Evolutionary conservation across 1,140 invertebrate genomes (phyloP).

Genomic region (Diachasmimorpha longicaudata): DNA sequence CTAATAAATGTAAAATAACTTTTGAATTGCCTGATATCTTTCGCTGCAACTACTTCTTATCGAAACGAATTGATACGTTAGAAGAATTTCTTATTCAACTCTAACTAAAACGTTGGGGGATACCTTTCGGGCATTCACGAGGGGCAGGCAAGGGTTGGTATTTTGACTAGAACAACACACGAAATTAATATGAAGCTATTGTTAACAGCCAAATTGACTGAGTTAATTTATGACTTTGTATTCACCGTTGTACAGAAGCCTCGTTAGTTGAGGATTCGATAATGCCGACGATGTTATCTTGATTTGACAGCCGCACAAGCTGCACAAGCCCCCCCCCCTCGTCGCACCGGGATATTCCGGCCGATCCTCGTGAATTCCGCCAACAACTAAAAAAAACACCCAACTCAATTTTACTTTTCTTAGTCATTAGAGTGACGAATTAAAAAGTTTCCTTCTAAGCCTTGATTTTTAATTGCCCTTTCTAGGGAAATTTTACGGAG

Average conservation of each 20-base stretch:
- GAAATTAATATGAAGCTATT: not conserved
- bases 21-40: no score
- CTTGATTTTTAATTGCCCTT: not conserved
- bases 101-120: not conserved
- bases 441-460: not conserved
- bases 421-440: not conserved
- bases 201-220: not conserved
- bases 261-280: not conserved
- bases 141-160: not conserved
- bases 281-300: not conserved
- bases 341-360: not conserved
- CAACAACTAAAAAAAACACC: not conserved
- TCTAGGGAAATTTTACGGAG: not conserved
- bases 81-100: no score
- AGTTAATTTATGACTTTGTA: not conserved
- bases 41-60: no score
- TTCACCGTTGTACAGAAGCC: not conserved
- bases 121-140: not conserved
- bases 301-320: not conserved
- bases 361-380: not conserved
- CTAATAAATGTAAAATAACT: no score
- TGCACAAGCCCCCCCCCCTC: not conserved
- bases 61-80: no score
- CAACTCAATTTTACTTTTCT: not conserved
- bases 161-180: not conserved